These are phyloP conservation scores for Drosophila kambysellisi DNA, from an alignment of 2,888 invertebrate species.

Conservation along the genomic window DNA sequence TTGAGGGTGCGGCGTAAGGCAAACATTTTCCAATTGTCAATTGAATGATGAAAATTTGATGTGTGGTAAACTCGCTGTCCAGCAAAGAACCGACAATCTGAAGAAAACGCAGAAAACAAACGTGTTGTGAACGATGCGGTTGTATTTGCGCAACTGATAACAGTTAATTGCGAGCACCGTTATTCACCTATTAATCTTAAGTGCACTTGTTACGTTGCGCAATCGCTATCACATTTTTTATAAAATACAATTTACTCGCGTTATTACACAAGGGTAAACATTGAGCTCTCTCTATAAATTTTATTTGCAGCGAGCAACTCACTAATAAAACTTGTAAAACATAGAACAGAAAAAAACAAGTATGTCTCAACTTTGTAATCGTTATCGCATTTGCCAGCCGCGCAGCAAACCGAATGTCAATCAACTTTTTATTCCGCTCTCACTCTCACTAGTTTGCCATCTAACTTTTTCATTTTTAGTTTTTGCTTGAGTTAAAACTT, in stretches of 20 bases:
- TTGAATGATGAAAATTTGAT: conserved; percentile 41
- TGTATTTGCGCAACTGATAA: conserved; percentile 58
- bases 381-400: conserved; percentile 63
- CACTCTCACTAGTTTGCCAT: conserved; percentile 22
- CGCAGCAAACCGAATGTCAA: conserved; percentile 31
- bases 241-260: conserved; percentile 17
- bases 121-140: conserved; percentile 24
- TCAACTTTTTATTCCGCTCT: conserved; percentile 21
- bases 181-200: conserved; percentile 30
- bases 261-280: not conserved
- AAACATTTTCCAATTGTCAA: conserved; percentile 52
- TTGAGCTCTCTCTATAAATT: not conserved
- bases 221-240: conserved; percentile 59
- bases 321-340: conserved; percentile 12
- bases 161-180: conserved; percentile 48
- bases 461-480: conserved; percentile 11
- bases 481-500: conserved; percentile 38
- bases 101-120: not conserved
- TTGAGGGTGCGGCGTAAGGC: conserved; percentile 60
- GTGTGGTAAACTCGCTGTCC: not conserved
- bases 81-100: conserved; percentile 7
- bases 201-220: conserved; percentile 64
- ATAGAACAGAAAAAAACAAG: conserved; percentile 27
- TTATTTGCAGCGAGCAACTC: conserved; percentile 11
- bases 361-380: conserved; percentile 47